These are phyloP conservation scores for Agapornis roseicollis DNA, from an alignment of 2,113 vertebrate species.

Conservation along the genomic window DNA sequence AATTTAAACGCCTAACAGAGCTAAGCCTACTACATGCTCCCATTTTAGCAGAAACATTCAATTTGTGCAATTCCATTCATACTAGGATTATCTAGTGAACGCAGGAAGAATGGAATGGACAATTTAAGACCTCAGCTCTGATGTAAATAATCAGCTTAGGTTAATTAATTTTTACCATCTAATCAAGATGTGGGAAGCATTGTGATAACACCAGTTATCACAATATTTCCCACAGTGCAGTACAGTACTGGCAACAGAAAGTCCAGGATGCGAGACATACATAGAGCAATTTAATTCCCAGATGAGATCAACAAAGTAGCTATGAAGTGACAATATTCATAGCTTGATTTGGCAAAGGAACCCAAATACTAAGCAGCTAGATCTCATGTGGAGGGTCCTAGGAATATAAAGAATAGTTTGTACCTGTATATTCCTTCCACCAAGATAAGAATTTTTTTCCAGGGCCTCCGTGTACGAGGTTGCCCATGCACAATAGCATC, in stretches of 20 bases:
- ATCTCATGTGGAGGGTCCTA: conserved; percentile 4
- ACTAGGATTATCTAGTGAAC: neutral
- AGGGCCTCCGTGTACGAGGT: conserved; percentile 92
- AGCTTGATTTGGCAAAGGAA: neutral
- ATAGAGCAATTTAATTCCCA: neutral
- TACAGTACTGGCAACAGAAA: conserved; percentile 12
- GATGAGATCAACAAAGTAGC: neutral
- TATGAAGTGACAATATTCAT: neutral
- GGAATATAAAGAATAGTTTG: conserved; percentile 29
- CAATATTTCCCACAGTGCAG: neutral
- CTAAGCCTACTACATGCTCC: neutral
- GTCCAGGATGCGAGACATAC: neutral
- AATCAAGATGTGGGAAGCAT: neutral
- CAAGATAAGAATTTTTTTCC: conserved; percentile 98
- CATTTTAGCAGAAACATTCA: neutral
- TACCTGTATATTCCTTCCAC: conserved; percentile 99
- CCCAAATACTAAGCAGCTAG: neutral
- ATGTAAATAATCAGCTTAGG: neutral
- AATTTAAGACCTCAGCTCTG: conserved; percentile 14
- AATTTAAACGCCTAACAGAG: neutral
- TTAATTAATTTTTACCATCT: neutral
- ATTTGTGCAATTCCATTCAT: neutral
- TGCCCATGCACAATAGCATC: conserved; percentile 96
- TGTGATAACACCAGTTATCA: neutral
- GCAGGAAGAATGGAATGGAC: conserved; percentile 20